These are phyloP conservation scores for Cyphomyrus plagiostoma DNA, from an alignment of 2,113 vertebrate species.

Conservation along the genomic window DNA sequence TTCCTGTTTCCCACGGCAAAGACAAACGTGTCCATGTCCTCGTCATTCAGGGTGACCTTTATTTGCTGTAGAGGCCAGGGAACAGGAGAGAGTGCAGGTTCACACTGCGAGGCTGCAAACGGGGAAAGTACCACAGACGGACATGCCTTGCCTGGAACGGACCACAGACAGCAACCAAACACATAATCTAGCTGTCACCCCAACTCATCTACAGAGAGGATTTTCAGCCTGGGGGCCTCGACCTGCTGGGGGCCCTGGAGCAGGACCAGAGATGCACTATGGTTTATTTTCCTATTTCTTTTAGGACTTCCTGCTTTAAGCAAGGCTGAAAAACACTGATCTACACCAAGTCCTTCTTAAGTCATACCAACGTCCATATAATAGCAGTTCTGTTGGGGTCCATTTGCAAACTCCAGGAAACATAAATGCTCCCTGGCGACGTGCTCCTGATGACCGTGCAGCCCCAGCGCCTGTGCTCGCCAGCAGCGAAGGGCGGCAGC, in stretches of 20 bases:
- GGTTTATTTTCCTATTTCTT: background rate
- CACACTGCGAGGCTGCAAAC: background rate
- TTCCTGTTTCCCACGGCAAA: slow-evolving; percentile 91
- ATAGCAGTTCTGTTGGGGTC: background rate
- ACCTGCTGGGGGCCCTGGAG: background rate
- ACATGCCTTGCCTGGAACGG: background rate
- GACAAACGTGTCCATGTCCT: slow-evolving; percentile 97
- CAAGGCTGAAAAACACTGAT: background rate
- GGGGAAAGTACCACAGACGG: background rate
- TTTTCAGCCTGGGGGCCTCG: background rate
- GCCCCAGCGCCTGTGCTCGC: background rate
- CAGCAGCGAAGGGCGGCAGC: background rate
- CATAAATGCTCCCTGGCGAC: background rate
- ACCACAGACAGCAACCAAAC: background rate
- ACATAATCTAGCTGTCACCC: background rate
- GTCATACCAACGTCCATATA: background rate
- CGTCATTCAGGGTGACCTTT: slow-evolving; percentile 95
- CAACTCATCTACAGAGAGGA: background rate
- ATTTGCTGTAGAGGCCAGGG: slow-evolving; percentile 70
- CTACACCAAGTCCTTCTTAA: background rate
- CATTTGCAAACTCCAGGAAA: background rate
- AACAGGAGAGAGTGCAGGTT: background rate
- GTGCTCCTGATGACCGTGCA: background rate
- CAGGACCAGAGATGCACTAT: background rate
- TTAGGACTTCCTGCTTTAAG: background rate